These are phyloP conservation scores for Mallotus villosus DNA, from an alignment of 2,797 vertebrate species.

Conservation along the genomic window DNA sequence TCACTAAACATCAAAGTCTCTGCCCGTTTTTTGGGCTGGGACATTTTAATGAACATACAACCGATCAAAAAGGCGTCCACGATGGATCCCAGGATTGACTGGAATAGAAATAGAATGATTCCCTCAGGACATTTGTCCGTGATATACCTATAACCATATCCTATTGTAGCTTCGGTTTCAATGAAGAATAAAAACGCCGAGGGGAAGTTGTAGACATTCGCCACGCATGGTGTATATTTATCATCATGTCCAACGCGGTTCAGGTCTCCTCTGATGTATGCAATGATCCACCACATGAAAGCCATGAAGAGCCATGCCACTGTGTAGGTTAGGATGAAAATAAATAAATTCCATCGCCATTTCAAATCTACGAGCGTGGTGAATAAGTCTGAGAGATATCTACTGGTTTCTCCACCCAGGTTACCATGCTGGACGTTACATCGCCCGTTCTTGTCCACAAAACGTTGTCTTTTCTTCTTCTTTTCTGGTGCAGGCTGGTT, in stretches of 20 bases:
- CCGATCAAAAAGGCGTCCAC: constrained; percentile 98
- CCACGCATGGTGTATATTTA: constrained; percentile 96
- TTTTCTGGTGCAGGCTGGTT: constrained; percentile 85
- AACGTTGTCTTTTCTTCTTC: constrained; percentile 90
- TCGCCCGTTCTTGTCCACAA: constrained; percentile 98
- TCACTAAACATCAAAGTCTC: constrained; percentile 99
- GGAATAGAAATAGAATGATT: constrained; percentile 98
- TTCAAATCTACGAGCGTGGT: constrained; percentile 97
- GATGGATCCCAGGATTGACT: constrained; percentile 97
- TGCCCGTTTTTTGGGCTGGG: constrained; percentile 96
- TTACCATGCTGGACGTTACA: constrained; percentile 99
- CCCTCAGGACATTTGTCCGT: constrained; percentile 98
- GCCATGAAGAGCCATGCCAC: constrained; percentile 99
- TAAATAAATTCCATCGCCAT: constrained; percentile 99
- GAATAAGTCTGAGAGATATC: constrained; percentile 96
- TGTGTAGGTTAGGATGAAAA: constrained; percentile 97
- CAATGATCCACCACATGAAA: constrained; percentile 98
- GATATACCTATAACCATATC: constrained; percentile 97
- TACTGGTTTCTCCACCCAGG: constrained; percentile 94
- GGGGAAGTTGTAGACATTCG: constrained; percentile 98
- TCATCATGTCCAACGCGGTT: constrained; percentile 86
- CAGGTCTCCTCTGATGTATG: constrained; percentile 93
- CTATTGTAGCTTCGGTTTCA: constrained; percentile 96
- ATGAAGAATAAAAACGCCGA: constrained; percentile 98
- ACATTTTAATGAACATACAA: constrained; percentile 99